These are phyloP conservation scores for Cyprinodon tularosa DNA, from an alignment of 2,113 vertebrate species.

Conservation along the genomic window DNA sequence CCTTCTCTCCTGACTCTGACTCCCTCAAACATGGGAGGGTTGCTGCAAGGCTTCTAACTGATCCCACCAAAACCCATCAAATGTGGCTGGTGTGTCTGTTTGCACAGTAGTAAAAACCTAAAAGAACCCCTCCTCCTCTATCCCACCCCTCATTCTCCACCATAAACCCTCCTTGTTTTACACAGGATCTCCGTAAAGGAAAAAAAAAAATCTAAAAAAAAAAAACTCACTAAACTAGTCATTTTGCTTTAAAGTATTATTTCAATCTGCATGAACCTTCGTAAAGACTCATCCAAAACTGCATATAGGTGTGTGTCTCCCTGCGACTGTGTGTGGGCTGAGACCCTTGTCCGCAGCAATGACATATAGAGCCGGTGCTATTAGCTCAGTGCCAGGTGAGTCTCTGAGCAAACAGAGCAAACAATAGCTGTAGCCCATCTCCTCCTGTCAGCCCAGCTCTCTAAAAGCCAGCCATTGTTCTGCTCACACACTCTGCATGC, in stretches of 20 bases:
- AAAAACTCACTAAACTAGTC: neutral
- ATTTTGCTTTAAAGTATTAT: neutral
- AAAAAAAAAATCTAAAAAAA: neutral
- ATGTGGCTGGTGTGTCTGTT: constrained; percentile 64
- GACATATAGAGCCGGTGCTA: constrained; percentile 73
- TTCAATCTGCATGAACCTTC: neutral
- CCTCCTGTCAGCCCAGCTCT: constrained; percentile 64
- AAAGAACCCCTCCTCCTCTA: constrained; percentile 47
- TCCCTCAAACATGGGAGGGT: constrained; percentile 75
- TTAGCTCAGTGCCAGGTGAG: constrained; percentile 79
- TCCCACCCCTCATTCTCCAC: constrained; percentile 33
- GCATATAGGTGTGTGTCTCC: constrained; percentile 23
- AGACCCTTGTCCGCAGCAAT: constrained; percentile 60
- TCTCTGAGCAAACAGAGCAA: constrained; percentile 76
- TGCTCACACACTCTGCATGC: constrained; percentile 26
- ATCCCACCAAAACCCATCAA: constrained; percentile 81
- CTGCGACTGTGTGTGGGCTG: constrained; percentile 60
- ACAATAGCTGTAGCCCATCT: constrained; percentile 78
- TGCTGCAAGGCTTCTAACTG: constrained; percentile 67
- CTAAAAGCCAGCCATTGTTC: constrained; percentile 73
- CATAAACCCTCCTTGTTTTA: constrained; percentile 55
- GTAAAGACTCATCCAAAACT: neutral
- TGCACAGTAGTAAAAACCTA: constrained; percentile 79
- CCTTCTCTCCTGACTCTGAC: constrained; percentile 42
- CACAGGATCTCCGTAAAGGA: constrained; percentile 59